These are phyloP conservation scores for Nixonia krombeini DNA, from an alignment of 1,140 invertebrate genomes.

Conservation along the genomic window DNA sequence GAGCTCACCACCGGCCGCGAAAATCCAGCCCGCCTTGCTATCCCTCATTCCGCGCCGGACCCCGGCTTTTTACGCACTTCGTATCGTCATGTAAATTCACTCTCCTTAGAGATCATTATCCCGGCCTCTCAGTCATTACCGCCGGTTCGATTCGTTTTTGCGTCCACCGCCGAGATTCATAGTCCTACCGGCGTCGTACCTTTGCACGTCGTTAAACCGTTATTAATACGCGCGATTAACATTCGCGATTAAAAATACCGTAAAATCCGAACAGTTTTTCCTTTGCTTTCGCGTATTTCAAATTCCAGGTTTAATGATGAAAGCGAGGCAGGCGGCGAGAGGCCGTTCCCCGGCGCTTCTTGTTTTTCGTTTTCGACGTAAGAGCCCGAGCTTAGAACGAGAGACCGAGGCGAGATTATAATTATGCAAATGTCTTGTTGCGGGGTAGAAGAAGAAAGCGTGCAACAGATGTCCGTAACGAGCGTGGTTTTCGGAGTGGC, in stretches of 20 bases:
- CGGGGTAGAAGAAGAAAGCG: conserved; percentile 48
- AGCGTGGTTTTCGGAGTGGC: conserved; percentile 20
- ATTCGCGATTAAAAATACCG: too few relatives aligned
- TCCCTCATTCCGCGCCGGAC: conserved; percentile 23
- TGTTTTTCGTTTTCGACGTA: conserved; percentile 11
- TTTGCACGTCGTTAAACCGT: too few relatives aligned
- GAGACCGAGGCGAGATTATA: conserved; percentile 45
- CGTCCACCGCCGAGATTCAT: too few relatives aligned
- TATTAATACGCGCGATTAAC: too few relatives aligned
- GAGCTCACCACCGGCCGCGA: conserved; percentile 65
- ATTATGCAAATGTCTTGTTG: conserved; percentile 52
- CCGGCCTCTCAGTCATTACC: too few relatives aligned
- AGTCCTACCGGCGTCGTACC: too few relatives aligned
- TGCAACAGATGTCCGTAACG: conserved; percentile 52
- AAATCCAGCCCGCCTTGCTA: conserved; percentile 56
- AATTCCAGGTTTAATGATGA: conserved; percentile 36
- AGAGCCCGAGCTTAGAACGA: conserved; percentile 28
- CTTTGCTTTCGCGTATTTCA: conserved; percentile 13
- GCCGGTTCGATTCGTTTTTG: too few relatives aligned
- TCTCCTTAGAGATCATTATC: too few relatives aligned
- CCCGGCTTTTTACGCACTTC: too few relatives aligned
- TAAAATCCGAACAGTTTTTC: too few relatives aligned
- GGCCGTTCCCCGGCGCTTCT: conserved; percentile 11
- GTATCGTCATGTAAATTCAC: too few relatives aligned
- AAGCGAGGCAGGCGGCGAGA: conserved; percentile 7